Percentiles rank a stretch among this genome's conserved stretches.
phyloP scores from a whole-genome alignment of 2,888 invertebrate genomes.

The Aradus depressus region DNA sequence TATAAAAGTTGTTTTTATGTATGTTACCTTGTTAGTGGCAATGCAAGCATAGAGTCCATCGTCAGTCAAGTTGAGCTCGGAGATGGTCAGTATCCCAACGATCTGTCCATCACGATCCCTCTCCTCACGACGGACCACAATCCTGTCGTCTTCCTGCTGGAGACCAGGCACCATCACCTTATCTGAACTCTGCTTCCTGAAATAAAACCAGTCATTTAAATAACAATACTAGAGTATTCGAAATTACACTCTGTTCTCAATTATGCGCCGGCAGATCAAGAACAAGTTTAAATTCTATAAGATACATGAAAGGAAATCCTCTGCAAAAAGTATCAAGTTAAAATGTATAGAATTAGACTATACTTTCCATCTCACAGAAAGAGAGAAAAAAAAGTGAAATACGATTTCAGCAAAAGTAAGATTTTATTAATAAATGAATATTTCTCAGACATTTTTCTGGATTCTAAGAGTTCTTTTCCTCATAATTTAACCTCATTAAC shows the following conservation, averaged over 20 bases:
- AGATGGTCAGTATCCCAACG: slow-evolving; percentile 56
- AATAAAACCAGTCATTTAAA: neutral
- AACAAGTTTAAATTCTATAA: neutral
- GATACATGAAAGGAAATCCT: neutral
- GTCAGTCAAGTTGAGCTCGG: slow-evolving; percentile 53
- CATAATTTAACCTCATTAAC: too few relatives aligned
- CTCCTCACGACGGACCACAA: slow-evolving; percentile 47
- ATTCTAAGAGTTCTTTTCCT: too few relatives aligned
- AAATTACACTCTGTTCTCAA: neutral
- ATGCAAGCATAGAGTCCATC: slow-evolving; percentile 84
- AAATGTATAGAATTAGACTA: too few relatives aligned
- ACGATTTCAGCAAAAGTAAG: too few relatives aligned
- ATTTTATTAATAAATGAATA: too few relatives aligned
- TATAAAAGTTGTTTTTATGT: too few relatives aligned
- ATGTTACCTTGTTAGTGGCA: slow-evolving; percentile 53
- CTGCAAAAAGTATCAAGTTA: too few relatives aligned
- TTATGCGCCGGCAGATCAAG: too few relatives aligned
- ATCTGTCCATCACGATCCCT: slow-evolving; percentile 47
- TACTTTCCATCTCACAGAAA: too few relatives aligned
- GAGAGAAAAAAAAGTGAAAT: too few relatives aligned
- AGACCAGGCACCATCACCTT: slow-evolving; percentile 51
- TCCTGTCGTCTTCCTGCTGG: slow-evolving; percentile 55
- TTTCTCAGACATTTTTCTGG: too few relatives aligned
- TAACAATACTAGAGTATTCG: neutral
- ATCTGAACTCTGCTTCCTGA: slow-evolving; percentile 52